Base-by-base conservation (phyloP, 2,797 vertebrate genomes). In the Betta splendens region DNA sequence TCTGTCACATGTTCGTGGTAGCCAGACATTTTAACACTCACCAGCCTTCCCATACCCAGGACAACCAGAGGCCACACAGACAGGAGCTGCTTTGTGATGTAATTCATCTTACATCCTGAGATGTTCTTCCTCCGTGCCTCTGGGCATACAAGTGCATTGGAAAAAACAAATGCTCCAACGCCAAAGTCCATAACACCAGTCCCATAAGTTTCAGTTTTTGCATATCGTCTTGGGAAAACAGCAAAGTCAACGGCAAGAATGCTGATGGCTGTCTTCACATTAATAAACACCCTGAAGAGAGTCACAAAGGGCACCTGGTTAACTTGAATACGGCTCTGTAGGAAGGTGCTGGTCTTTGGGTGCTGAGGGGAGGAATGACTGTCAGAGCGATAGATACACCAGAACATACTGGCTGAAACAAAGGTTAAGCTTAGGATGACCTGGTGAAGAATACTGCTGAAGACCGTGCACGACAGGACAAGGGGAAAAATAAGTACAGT, bases 151-250 rank as follows among this genome's bases (percentile, higher is more conserved):
- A 99, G 86, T 28, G 94, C 95, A 5, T 96, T 94, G 0, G 94
- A 94, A 48, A 99, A 95, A 68, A 98, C 69, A 26, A 93, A 98
- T 0, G 93, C 93, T 43, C 96, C 97, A 1, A 98, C 96, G 3
- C 96, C 96, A 25, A 95, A 85, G 83, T 99, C 98, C 98, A 99
- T 99, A n/a, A 90, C 89, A 4, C 97, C 96, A 0, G 94, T 99
- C 21, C 98, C 98, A 5, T 98, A 99, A 20, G 92, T 94, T 86
- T 99, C 98, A 0, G 96, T 88, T 87, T 98, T 99, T n/a, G 95
- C 97, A 1, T 94, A 95, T 32, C 95, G 90, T 56, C 98, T 92
- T 0, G 98, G 97, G 2, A 95, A 99, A 33, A 97, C 79, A 0
- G 85, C 91, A 43, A 99, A 99, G 80, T 99, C 98, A 31, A 99